Percentiles rank a stretch among this genome's conserved stretches.
Evolutionary conservation across 1,140 invertebrate species (phyloP).

Genomic region (Theocolax elegans): DNA sequence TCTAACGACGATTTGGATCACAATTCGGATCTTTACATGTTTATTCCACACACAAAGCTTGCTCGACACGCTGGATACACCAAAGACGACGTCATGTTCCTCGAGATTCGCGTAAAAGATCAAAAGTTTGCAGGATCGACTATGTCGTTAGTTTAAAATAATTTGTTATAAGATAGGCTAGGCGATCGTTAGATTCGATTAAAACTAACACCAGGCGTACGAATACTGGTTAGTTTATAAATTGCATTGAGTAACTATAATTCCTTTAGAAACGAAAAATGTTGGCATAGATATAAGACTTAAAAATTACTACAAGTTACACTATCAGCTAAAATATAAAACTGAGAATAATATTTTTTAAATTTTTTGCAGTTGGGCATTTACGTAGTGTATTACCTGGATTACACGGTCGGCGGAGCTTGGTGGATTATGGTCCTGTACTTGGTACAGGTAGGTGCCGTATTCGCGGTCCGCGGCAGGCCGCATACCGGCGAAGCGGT

Average conservation of each 20-base stretch:
- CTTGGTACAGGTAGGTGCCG: conserved; percentile 78
- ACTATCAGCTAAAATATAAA: no score
- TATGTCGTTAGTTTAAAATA: conserved; percentile 40
- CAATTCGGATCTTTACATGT: conserved; percentile 75
- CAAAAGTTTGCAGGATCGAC: conserved; percentile 46
- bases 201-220: no score
- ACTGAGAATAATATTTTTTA: no score
- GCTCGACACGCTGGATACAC: conserved; percentile 73
- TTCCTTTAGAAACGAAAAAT: no score
- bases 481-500: conserved; percentile 87
- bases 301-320: no score
- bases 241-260: no score
- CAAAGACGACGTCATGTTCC: conserved; percentile 73
- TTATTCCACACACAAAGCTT: conserved; percentile 77
- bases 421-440: conserved; percentile 90
- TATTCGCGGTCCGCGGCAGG: conserved; percentile 84
- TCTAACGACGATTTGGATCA: conserved; percentile 62
- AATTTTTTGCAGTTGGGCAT: conserved; percentile 85
- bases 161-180: no score
- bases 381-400: conserved; percentile 84
- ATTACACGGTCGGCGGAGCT: conserved; percentile 81
- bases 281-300: no score
- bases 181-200: no score
- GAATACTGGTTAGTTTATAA: no score
- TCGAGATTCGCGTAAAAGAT: conserved; percentile 71